A percentile compares a stretch with the other conserved stretches of the same genome.
phyloP scores from a whole-genome alignment of 2,113 vertebrate species.

The Lycocorax pyrrhopterus region DNA sequence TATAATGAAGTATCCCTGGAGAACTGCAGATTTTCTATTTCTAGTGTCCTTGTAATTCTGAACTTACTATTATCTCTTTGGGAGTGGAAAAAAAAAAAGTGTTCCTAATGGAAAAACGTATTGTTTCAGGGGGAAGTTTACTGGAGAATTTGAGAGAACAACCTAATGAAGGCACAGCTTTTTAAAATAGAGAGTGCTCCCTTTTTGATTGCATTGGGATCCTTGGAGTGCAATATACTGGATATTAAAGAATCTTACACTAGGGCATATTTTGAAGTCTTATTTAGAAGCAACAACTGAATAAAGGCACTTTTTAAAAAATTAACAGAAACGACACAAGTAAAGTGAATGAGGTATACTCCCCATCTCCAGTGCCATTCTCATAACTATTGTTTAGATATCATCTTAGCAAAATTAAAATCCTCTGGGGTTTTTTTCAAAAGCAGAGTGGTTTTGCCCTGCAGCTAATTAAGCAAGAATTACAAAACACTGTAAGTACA shows the following conservation, averaged over 20 bases:
- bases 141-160: background rate
- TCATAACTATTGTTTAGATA: background rate
- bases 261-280: background rate
- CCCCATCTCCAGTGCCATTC: background rate
- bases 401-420: background rate
- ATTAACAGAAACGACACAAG: background rate
- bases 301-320: background rate
- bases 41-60: background rate
- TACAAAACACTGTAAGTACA: background rate
- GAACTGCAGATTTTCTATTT: background rate
- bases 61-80: background rate
- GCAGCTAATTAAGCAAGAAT: background rate
- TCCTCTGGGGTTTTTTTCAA: background rate
- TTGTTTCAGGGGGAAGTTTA: background rate
- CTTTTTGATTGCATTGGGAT: background rate
- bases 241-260: background rate
- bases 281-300: background rate
- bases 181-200: background rate
- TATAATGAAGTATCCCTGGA: background rate
- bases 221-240: background rate
- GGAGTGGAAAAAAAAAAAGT: background rate
- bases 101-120: background rate
- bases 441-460: background rate
- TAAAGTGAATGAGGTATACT: background rate
- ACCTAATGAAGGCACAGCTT: background rate